Conservation (phyloP, 2,888 invertebrate species). For the Spialia ferax region DNA sequence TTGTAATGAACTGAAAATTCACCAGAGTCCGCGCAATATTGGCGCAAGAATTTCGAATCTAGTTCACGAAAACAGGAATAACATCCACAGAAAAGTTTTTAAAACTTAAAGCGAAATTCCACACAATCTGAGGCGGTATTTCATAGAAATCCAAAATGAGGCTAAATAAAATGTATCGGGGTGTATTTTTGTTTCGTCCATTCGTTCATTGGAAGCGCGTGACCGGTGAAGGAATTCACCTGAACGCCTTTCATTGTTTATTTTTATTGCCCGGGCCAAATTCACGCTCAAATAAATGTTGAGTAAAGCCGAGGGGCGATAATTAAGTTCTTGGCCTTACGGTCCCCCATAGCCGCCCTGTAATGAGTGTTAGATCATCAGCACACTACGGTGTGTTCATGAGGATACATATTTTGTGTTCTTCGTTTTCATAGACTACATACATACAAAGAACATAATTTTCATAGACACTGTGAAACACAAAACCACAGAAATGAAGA, state of each 20-base stretch:
- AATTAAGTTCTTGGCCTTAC: conserved; percentile 81
- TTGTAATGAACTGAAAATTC: neutral
- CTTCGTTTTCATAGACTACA: too few relatives aligned
- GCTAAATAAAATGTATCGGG: conserved; percentile 24
- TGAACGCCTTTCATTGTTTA: conserved; percentile 72
- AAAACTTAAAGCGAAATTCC: neutral
- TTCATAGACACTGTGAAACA: too few relatives aligned
- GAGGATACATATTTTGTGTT: too few relatives aligned
- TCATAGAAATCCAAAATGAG: conserved; percentile 20
- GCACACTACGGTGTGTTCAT: neutral
- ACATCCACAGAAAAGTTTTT: neutral
- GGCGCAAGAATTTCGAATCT: conserved; percentile 1
- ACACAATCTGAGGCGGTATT: conserved; percentile 2
- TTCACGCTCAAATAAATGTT: conserved; percentile 78
- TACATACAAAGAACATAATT: too few relatives aligned
- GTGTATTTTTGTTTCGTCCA: conserved; percentile 15
- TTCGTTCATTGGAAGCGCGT: conserved; percentile 39
- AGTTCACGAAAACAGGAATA: neutral
- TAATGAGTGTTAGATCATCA: conserved; percentile 31
- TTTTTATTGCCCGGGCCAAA: conserved; percentile 74
- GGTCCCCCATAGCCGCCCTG: conserved; percentile 48
- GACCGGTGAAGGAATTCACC: conserved; percentile 53
- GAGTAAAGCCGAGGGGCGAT: conserved; percentile 67
- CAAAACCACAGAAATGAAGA: too few relatives aligned
- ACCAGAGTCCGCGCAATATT: neutral